Evolutionary conservation across 2,888 invertebrate species (phyloP).

Genomic region (Eristalis tenax): DNA sequence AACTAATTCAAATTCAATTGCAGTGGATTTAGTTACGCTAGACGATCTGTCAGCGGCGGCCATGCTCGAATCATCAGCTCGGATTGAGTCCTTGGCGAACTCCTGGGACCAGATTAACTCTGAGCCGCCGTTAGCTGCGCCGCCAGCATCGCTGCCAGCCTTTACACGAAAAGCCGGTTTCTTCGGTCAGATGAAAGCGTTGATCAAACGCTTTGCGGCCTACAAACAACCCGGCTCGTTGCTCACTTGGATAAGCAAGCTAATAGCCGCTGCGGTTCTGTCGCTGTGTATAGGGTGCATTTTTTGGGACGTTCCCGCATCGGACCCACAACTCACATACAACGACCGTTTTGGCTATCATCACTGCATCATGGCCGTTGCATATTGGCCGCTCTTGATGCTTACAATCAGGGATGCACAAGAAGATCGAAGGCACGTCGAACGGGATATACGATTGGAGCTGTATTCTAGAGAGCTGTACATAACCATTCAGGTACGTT

Average conservation of each 20-base stretch:
- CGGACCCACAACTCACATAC: constrained; percentile 87
- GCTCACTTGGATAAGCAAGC: constrained; percentile 88
- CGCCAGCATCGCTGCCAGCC: constrained; percentile 89
- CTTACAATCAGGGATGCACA: constrained; percentile 82
- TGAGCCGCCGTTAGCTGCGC: constrained; percentile 84
- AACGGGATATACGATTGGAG: constrained; percentile 90
- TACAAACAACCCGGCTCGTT: constrained; percentile 94
- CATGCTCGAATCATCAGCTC: constrained; percentile 95
- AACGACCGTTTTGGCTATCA: constrained; percentile 93
- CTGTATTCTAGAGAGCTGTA: constrained; percentile 91
- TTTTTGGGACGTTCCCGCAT: constrained; percentile 93
- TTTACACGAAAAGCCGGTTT: constrained; percentile 85
- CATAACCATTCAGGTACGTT: constrained; percentile 88
- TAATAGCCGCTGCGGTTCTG: constrained; percentile 90
- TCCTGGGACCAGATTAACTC: constrained; percentile 83
- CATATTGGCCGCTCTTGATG: constrained; percentile 89
- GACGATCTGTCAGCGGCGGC: constrained; percentile 97
- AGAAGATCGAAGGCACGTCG: constrained; percentile 85
- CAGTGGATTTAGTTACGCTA: constrained; percentile 95
- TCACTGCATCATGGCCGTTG: constrained; percentile 89
- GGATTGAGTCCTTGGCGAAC: constrained; percentile 94
- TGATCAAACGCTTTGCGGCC: constrained; percentile 83
- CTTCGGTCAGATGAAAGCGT: constrained; percentile 87
- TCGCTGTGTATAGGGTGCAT: constrained; percentile 92
- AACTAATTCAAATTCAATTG: constrained; percentile 73